Conservation (phyloP, 2,888 invertebrate genomes). For the Mesoligia furuncula region DNA sequence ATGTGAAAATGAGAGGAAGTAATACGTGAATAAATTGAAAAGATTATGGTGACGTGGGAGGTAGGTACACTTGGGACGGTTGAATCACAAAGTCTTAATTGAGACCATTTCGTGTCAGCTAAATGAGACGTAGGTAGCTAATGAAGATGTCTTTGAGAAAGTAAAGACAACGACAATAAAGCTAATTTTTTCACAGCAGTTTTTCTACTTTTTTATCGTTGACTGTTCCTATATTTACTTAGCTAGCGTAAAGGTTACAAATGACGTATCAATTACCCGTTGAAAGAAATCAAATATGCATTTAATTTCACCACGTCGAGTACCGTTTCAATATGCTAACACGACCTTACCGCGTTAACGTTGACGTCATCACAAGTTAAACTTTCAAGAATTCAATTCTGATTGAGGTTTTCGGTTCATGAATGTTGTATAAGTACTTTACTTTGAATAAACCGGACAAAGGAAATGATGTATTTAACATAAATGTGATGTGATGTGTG, state of each 20-base stretch:
- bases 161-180: background rate
- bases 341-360: slow-evolving; percentile 11
- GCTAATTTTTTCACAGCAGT: slow-evolving; percentile 14
- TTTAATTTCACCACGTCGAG: slow-evolving; percentile 2
- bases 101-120: background rate
- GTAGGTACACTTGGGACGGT: background rate
- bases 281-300: slow-evolving; percentile 14
- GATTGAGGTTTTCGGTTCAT: slow-evolving; percentile 36
- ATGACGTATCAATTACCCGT: background rate
- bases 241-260: background rate
- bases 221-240: background rate
- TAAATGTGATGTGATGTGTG: no score
- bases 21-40: background rate
- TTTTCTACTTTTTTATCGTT: background rate
- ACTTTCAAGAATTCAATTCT: slow-evolving; percentile 35
- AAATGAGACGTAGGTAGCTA: background rate
- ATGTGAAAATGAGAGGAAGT: background rate
- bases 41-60: background rate
- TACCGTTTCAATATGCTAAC: slow-evolving; percentile 23
- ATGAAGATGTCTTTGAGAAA: background rate
- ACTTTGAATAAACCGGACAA: slow-evolving; percentile 9
- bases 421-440: slow-evolving; percentile 27
- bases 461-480: background rate
- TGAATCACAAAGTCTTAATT: background rate
- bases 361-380: slow-evolving; percentile 30